Percentiles rank a stretch among this genome's conserved stretches.
Evolutionary conservation across 2,888 invertebrate species (phyloP).

Genomic region (Conops quadrifasciatus): DNA sequence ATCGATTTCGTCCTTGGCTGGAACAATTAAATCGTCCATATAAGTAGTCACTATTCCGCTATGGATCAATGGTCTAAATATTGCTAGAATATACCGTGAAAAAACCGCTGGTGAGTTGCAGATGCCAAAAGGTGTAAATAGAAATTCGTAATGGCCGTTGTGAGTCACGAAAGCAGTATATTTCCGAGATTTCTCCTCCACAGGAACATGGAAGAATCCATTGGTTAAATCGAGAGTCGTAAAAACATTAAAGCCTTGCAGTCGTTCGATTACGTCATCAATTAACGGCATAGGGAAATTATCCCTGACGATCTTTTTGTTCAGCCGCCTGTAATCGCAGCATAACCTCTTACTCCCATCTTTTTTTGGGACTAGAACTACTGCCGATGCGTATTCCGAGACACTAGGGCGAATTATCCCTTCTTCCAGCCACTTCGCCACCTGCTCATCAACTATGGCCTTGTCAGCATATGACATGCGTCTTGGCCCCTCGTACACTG

Average conservation of each 20-base stretch:
- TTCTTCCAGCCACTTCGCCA: neutral
- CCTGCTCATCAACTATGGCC: slow-evolving; percentile 39
- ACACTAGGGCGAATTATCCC: neutral
- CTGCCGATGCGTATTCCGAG: neutral
- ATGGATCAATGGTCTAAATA: slow-evolving; percentile 37
- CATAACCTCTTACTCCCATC: slow-evolving; percentile 35
- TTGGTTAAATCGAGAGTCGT: slow-evolving; percentile 45
- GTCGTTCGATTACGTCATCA: slow-evolving; percentile 39
- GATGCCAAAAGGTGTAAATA: slow-evolving; percentile 44
- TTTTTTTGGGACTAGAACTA: neutral
- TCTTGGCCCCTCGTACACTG: slow-evolving; percentile 11
- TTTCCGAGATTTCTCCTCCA: slow-evolving; percentile 43
- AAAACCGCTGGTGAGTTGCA: slow-evolving; percentile 43
- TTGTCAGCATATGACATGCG: slow-evolving; percentile 23
- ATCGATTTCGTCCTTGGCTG: slow-evolving; percentile 36
- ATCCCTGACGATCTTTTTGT: slow-evolving; percentile 41
- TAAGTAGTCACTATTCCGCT: slow-evolving; percentile 35
- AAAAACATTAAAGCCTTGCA: slow-evolving; percentile 44
- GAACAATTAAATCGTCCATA: slow-evolving; percentile 43
- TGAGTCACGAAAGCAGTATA: slow-evolving; percentile 48
- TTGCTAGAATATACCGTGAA: slow-evolving; percentile 38
- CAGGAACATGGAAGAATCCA: slow-evolving; percentile 46
- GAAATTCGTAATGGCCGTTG: slow-evolving; percentile 45
- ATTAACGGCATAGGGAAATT: slow-evolving; percentile 44
- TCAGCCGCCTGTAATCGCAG: slow-evolving; percentile 44